Evolutionary conservation across 2,888 invertebrate genomes (phyloP).

Genomic region (Scotopteryx bipunctaria): DNA sequence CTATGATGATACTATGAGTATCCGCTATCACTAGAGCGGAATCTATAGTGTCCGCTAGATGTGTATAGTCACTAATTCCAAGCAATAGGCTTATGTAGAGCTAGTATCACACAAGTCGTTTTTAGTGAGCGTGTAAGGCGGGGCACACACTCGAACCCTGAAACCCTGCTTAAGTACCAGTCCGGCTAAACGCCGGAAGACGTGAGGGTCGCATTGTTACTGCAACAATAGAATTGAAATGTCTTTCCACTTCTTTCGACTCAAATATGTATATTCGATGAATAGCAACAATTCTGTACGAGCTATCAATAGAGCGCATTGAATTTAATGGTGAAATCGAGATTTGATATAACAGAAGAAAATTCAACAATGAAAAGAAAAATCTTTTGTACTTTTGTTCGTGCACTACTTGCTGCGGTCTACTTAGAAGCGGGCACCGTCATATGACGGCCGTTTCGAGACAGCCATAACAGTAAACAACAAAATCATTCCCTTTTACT

Average conservation of each 20-base stretch:
- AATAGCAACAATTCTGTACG: constrained; percentile 39
- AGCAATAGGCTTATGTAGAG: constrained; percentile 1
- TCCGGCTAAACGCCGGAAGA: constrained; percentile 69
- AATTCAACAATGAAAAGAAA: constrained; percentile 20
- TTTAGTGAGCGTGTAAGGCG: constrained; percentile 36
- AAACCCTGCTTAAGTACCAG: constrained; percentile 51
- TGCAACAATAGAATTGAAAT: constrained; percentile 64
- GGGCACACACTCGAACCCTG: constrained; percentile 44
- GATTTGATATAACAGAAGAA: constrained; percentile 19
- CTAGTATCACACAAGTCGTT: constrained; percentile 11
- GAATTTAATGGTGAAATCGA: constrained; percentile 22
- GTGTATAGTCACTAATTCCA: background rate
- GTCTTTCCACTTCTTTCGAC: constrained; percentile 61
- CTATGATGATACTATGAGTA: no score
- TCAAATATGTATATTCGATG: constrained; percentile 46
- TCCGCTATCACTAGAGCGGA: no score
- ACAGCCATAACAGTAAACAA: no score
- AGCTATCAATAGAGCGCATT: constrained; percentile 33
- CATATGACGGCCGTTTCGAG: background rate
- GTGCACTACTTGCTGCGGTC: constrained; percentile 12
- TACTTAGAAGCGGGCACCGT: background rate
- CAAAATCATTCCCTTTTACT: no score
- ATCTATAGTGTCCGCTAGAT: background rate
- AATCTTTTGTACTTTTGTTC: constrained; percentile 17
- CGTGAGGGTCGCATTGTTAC: constrained; percentile 65